phyloP scores from a whole-genome alignment of 2,113 vertebrate species.

The Malurus melanocephalus region DNA sequence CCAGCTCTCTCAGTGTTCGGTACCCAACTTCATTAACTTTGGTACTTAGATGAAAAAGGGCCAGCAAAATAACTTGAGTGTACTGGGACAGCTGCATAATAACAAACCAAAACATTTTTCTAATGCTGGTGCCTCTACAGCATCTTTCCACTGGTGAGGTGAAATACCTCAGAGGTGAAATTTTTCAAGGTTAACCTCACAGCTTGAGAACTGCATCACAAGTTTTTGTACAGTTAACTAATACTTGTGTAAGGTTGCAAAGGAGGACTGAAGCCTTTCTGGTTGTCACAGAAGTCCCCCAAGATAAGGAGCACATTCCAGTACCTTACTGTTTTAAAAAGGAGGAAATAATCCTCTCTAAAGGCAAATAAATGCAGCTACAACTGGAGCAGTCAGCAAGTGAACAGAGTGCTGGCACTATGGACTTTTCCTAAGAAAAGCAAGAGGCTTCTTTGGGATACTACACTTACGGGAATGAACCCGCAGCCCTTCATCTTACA shows the following conservation, averaged over 20 bases:
- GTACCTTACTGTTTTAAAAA: neutral
- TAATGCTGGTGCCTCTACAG: neutral
- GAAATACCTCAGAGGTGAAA: neutral
- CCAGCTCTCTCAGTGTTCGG: neutral
- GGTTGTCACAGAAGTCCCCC: neutral
- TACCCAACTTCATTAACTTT: neutral
- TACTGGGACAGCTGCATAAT: neutral
- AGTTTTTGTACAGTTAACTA: neutral
- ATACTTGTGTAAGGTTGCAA: neutral
- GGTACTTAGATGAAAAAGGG: neutral
- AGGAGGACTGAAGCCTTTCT: neutral
- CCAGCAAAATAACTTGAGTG: neutral
- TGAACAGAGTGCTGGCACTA: accelerated
- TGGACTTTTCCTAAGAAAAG: accelerated
- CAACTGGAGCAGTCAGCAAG: neutral
- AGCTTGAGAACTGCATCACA: accelerated
- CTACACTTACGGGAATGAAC: neutral
- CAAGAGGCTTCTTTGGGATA: neutral
- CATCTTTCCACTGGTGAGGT: neutral
- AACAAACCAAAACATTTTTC: neutral
- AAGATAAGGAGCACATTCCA: neutral
- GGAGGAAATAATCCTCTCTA: neutral
- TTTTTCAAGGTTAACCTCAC: neutral
- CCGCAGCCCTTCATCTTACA: neutral
- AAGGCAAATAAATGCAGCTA: neutral